Percentiles rank a stretch among this genome's conserved stretches.
Conservation (phyloP, 2,113 vertebrate species). For the Guaruba guarouba region DNA sequence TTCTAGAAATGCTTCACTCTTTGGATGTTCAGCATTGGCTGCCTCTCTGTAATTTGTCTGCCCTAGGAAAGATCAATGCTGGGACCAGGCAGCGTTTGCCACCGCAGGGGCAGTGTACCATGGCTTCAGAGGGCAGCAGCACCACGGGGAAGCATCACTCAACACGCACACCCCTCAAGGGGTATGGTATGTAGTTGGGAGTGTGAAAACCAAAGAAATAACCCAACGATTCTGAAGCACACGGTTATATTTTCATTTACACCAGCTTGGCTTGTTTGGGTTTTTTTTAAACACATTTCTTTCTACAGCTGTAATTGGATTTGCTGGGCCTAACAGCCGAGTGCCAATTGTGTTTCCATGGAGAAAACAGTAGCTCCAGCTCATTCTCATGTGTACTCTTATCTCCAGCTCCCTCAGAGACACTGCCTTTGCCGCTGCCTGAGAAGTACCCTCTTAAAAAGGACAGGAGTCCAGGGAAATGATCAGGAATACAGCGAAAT, state of each 20-base stretch:
- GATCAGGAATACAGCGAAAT: background rate
- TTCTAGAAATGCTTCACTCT: slow-evolving; percentile 9
- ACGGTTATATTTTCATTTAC: background rate
- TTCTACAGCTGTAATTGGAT: background rate
- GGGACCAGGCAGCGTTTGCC: background rate
- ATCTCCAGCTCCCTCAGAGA: background rate
- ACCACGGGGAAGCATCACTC: background rate
- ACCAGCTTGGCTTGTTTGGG: background rate
- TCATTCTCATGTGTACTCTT: background rate
- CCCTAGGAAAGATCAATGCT: background rate
- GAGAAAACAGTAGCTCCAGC: slow-evolving; percentile 21
- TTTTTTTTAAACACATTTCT: background rate
- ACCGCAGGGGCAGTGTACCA: background rate
- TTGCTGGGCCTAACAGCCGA: background rate
- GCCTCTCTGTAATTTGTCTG: background rate
- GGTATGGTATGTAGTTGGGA: background rate
- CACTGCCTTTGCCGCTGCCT: background rate
- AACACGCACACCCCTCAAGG: background rate
- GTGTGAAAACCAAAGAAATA: background rate
- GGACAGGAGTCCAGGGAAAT: background rate
- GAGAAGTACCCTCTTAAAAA: background rate
- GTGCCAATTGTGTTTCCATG: slow-evolving; percentile 29
- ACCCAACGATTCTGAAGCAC: background rate
- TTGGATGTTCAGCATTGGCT: background rate
- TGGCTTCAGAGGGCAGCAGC: background rate